phyloP scores from a whole-genome alignment of 64 coral and sea anemone species.

The Actinia equina region DNA sequence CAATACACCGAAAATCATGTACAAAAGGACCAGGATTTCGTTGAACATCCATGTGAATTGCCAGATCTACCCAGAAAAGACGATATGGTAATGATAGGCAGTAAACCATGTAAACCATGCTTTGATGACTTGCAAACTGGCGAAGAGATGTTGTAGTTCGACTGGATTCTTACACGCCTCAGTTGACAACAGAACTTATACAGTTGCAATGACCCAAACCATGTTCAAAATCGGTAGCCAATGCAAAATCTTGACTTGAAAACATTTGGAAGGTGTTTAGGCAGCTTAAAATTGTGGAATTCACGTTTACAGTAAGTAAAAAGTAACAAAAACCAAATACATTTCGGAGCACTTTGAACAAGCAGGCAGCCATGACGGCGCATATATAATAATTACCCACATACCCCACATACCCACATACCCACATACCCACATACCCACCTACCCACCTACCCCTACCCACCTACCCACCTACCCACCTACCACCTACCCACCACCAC shows the following conservation, averaged over 20 bases:
- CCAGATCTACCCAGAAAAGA: slow-evolving; percentile 10
- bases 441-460: too few species aligned
- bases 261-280: not conserved
- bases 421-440: too few species aligned
- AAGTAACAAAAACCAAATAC: not conserved
- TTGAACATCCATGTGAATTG: slow-evolving; percentile 12
- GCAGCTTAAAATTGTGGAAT: not conserved
- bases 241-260: not conserved
- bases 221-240: not conserved
- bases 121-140: not conserved
- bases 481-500: too few species aligned
- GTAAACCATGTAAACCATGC: not conserved
- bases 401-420: too few species aligned
- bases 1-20: slow-evolving; percentile 3
- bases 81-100: not conserved
- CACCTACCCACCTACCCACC: too few species aligned
- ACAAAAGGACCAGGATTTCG: slow-evolving; percentile 18
- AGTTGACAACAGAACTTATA: not conserved
- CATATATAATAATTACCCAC: not conserved
- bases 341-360: not conserved
- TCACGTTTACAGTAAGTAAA: not conserved
- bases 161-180: not conserved
- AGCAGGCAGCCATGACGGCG: not conserved
- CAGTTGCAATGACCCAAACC: not conserved
- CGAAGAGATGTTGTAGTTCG: not conserved